Evolutionary conservation across 2,797 vertebrate species (phyloP).

Genomic region (Phrynocephalus guinanensis): DNA sequence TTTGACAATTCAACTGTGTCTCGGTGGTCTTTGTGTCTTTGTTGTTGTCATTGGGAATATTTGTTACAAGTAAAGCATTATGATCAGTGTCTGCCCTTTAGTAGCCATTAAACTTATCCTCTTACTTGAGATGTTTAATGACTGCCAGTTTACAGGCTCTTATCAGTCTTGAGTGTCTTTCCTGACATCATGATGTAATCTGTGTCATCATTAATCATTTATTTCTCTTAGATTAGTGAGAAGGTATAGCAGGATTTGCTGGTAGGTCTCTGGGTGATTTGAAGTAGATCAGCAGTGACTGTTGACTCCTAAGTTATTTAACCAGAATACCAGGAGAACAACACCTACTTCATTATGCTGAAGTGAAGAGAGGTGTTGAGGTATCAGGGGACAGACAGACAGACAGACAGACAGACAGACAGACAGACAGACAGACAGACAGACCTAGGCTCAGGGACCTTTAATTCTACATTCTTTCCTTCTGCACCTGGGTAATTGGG

Average conservation of each 20-base stretch:
- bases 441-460: neutral
- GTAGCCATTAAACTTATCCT: constrained; percentile 6
- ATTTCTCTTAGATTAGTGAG: constrained; percentile 8
- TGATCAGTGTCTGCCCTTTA: constrained; percentile 37
- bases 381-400: too few relatives aligned
- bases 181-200: neutral
- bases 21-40: constrained; percentile 23
- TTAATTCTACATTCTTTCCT: neutral
- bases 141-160: neutral
- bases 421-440: neutral
- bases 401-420: neutral
- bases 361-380: neutral
- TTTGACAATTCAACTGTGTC: neutral
- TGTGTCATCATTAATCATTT: constrained; percentile 35
- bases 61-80: constrained; percentile 3
- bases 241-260: neutral
- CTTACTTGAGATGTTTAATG: constrained; percentile 47
- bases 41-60: neutral
- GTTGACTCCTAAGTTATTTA: neutral
- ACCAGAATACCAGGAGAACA: neutral
- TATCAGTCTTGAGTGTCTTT: constrained; percentile 29
- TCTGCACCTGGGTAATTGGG: neutral
- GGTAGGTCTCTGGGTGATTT: neutral
- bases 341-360: neutral
- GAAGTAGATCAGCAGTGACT: neutral